Evolutionary conservation across 2,113 vertebrate species (phyloP), one percentile per base, ranked within the genome.

Genomic region (Oncorhynchus masou): DNA sequence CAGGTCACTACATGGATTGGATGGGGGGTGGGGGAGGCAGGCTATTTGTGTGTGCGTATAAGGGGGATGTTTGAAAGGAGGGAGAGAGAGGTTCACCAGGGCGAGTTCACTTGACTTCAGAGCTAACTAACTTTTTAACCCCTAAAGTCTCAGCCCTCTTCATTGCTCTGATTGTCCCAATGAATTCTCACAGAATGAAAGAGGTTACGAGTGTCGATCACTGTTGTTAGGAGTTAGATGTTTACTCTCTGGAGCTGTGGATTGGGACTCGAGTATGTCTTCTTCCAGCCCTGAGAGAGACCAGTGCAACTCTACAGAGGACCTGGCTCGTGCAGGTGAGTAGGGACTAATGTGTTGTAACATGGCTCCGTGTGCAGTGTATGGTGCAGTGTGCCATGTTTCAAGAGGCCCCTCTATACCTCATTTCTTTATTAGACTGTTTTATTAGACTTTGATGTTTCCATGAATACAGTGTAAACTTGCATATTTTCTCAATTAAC

Each of bases 251-350:
- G 6, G 49, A 2, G 69, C 12, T 22, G n/a, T 4, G 69, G 45
- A 25, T 62, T 49, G 39, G 8, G 39, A 45, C 39, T 9, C 39
- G 2, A 9, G 62, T 13, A 24, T 70, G 69, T 20, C 5, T 54
- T 54, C 93, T 15, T 89, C 85, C 13, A 80, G 86, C 84, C 86
- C 81, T 70, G 87, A 92, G 66, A 85, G 84, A 78, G 85, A 85
- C 84, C 87, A 88, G 75, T 91, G 91, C 73, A 89, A 91, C 80
- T 87, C 88, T 85, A 93, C 92, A 81, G 91, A 89, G 71, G 90
- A 91, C 85, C 80, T 86, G 74, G 77, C 88, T 77, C 81, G 90
- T 79, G 64, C 81, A 76, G 92, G 94, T 95, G 91, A 94, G 94
- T 94, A 54, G 15, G 16, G 51, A 19, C 51, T 54, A 3, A 54